These are phyloP conservation scores for Papilio dardanus DNA, from an alignment of 1,140 invertebrate species.

Conservation along the genomic window DNA sequence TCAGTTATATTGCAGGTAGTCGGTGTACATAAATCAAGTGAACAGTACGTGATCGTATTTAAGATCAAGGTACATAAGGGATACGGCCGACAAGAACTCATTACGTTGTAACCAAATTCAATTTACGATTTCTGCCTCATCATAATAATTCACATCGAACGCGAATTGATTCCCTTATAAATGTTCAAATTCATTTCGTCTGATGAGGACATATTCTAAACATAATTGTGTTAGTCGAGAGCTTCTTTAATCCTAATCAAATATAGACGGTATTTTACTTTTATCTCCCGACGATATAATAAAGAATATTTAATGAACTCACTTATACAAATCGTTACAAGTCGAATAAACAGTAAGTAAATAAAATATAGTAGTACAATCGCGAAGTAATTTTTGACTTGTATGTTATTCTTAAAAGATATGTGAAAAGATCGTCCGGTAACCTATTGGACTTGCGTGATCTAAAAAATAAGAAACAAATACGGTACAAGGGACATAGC, in stretches of 20 bases:
- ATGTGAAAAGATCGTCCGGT: background rate
- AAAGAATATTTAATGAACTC: background rate
- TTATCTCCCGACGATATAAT: background rate
- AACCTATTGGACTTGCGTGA: no score
- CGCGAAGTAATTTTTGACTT: no score
- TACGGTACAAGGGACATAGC: no score
- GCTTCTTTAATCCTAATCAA: background rate
- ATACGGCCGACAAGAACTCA: slow-evolving; percentile 74
- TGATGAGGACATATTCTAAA: background rate
- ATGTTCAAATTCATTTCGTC: slow-evolving; percentile 5
- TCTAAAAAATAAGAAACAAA: no score
- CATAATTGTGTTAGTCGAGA: background rate
- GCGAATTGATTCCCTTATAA: slow-evolving; percentile 48
- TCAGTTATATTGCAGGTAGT: slow-evolving; percentile 75
- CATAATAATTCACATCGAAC: slow-evolving; percentile 71
- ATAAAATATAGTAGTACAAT: no score
- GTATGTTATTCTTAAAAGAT: no score
- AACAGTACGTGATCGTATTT: slow-evolving; percentile 77
- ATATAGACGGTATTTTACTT: background rate
- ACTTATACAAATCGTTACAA: background rate
- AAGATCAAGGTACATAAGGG: slow-evolving; percentile 72
- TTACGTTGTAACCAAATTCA: slow-evolving; percentile 79
- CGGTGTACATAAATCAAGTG: slow-evolving; percentile 79
- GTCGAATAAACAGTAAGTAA: background rate
- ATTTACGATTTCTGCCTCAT: slow-evolving; percentile 71